Percentiles rank a stretch among this genome's conserved stretches.
Evolutionary conservation across 2,888 invertebrate genomes (phyloP).

Genomic region (Amblyjoppa proteus): DNA sequence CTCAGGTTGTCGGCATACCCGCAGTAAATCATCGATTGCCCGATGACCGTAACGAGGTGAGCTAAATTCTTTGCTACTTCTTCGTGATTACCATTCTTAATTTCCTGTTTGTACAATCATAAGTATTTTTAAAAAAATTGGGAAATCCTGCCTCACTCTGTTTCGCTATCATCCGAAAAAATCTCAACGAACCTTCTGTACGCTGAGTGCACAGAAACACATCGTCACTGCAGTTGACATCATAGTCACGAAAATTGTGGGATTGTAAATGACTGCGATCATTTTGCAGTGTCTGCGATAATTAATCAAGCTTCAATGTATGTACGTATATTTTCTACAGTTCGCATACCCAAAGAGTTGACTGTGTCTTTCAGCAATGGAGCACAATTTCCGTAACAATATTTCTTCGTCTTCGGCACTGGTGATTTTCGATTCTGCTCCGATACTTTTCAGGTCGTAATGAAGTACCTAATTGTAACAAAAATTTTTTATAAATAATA

Average conservation of each 20-base stretch:
- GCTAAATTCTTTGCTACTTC: conserved; percentile 50
- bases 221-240: conserved; percentile 30
- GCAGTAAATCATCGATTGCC: conserved; percentile 62
- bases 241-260: conserved; percentile 44
- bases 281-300: conserved; percentile 36
- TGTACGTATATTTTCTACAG: neutral
- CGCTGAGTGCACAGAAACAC: conserved; percentile 42
- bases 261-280: conserved; percentile 35
- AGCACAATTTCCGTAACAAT: conserved; percentile 16
- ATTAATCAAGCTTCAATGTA: too few relatives aligned
- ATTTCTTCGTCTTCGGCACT: neutral
- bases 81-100: conserved; percentile 40
- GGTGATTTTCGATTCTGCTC: neutral
- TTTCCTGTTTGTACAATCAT: conserved; percentile 37
- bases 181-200: conserved; percentile 31
- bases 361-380: conserved; percentile 25
- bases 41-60: conserved; percentile 45
- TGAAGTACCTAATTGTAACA: conserved; percentile 5
- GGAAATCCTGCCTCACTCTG: neutral
- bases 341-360: neutral
- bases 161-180: neutral
- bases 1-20: conserved; percentile 57
- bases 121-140: neutral
- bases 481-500: neutral
- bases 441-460: conserved; percentile 28